phyloP scores from a whole-genome alignment of 2,888 invertebrate genomes.

The Scaptodrosophila latifasciaeformis region DNA sequence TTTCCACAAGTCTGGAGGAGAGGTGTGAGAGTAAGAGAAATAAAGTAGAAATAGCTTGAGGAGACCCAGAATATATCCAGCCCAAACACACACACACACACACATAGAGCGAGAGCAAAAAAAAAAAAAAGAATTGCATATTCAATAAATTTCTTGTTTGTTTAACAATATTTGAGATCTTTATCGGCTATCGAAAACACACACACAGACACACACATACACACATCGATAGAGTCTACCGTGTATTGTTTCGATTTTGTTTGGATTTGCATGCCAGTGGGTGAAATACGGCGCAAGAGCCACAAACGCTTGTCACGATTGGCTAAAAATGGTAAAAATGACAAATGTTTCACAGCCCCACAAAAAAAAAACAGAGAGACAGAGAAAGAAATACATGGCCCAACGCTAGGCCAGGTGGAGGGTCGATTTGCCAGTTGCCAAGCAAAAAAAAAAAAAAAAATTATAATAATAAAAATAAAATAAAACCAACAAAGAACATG shows the following conservation, averaged over 20 bases:
- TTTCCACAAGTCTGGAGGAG: constrained; percentile 53
- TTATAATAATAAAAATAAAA: too few relatives aligned
- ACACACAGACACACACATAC: constrained; percentile 42
- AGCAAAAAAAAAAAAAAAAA: constrained; percentile 29
- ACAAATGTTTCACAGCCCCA: constrained; percentile 63
- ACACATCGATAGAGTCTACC: too few relatives aligned
- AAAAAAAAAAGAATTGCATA: constrained; percentile 54
- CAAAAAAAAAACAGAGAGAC: constrained; percentile 11
- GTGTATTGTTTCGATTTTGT: constrained; percentile 32
- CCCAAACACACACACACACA: constrained; percentile 15
- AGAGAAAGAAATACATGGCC: constrained; percentile 30
- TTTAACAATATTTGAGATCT: constrained; percentile 67
- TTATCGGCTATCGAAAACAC: constrained; percentile 58
- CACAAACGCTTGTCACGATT: constrained; percentile 63
- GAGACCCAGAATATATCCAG: neutral
- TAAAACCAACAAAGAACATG: constrained; percentile 58
- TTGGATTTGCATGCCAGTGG: constrained; percentile 63
- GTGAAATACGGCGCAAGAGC: constrained; percentile 44
- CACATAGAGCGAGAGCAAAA: neutral
- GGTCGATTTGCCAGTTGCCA: too few relatives aligned
- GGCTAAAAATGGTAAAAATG: constrained; percentile 68
- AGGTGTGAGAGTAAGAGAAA: too few relatives aligned
- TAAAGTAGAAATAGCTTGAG: too few relatives aligned
- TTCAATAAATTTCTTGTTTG: constrained; percentile 68
- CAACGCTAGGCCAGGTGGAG: neutral